Evolutionary conservation across 1,140 invertebrate genomes (phyloP).

Genomic region (Proctacanthus coquilletti): DNA sequence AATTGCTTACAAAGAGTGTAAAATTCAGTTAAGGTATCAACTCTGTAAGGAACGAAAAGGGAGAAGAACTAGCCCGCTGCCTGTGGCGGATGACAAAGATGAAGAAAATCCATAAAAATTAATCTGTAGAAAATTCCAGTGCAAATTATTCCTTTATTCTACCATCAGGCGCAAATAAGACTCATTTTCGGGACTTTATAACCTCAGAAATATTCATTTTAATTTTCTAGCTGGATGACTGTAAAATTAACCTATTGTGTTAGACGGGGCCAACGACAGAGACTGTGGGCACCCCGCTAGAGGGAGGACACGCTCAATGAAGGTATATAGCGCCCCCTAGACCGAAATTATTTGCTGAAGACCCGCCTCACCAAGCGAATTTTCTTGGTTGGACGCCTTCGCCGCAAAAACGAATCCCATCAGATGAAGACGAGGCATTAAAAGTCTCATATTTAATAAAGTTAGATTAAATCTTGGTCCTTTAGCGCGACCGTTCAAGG

Average conservation of each 20-base stretch:
- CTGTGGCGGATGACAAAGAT: not conserved
- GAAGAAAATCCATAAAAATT: not conserved
- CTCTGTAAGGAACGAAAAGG: no score
- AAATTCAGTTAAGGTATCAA: no score
- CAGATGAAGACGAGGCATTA: no score
- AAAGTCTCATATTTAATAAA: slow-evolving; percentile 1
- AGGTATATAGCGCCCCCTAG: no score
- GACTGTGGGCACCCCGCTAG: no score
- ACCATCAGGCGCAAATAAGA: not conserved
- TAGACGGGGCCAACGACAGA: not conserved
- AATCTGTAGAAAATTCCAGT: not conserved
- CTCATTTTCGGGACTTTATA: slow-evolving; percentile 1
- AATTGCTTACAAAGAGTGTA: no score
- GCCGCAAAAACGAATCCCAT: no score
- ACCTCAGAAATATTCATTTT: slow-evolving; percentile 1
- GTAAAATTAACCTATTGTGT: slow-evolving; percentile 1
- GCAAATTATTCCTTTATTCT: not conserved
- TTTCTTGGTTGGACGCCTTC: no score
- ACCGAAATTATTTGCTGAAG: no score
- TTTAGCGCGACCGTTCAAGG: not conserved
- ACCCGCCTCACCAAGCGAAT: no score
- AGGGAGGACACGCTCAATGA: no score
- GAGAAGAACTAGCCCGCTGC: no score
- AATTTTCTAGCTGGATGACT: slow-evolving; percentile 1
- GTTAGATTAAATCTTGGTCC: not conserved